Evolutionary conservation across 2,113 vertebrate genomes (phyloP).

Genomic region (Crotalus viridis): DNA sequence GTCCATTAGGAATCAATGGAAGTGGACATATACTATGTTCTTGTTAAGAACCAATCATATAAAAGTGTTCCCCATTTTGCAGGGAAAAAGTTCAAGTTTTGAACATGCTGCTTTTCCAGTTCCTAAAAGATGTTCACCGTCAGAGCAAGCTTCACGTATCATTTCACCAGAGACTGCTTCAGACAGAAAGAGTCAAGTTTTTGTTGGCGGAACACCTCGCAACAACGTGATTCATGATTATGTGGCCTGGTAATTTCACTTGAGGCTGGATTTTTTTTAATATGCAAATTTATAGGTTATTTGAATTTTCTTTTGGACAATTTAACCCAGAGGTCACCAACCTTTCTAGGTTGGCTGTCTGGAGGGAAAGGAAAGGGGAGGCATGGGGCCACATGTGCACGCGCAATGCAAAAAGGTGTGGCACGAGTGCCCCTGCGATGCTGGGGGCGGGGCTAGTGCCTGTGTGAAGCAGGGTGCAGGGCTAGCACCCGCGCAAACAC

Average conservation of each 20-base stretch:
- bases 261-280: conserved; percentile 5
- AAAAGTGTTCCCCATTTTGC: conserved; percentile 19
- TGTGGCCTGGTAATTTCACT: conserved; percentile 76
- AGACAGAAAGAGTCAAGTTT: conserved; percentile 54
- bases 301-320: neutral
- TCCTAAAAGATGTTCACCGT: conserved; percentile 69
- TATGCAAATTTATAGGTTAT: neutral
- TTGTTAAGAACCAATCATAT: neutral
- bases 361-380: too few relatives aligned
- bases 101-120: conserved; percentile 65
- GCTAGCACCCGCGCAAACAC: too few relatives aligned
- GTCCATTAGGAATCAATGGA: neutral
- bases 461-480: too few relatives aligned
- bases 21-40: neutral
- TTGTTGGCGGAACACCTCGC: conserved; percentile 78
- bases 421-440: too few relatives aligned
- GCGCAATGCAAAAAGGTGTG: too few relatives aligned
- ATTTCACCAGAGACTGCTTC: conserved; percentile 59
- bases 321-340: neutral
- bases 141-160: conserved; percentile 57
- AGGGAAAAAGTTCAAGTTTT: conserved; percentile 70
- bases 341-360: too few relatives aligned
- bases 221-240: conserved; percentile 66
- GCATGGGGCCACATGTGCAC: too few relatives aligned
- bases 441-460: too few relatives aligned